Conservation (phyloP, 2,888 invertebrate genomes). For the Drosophila macrospina region DNA sequence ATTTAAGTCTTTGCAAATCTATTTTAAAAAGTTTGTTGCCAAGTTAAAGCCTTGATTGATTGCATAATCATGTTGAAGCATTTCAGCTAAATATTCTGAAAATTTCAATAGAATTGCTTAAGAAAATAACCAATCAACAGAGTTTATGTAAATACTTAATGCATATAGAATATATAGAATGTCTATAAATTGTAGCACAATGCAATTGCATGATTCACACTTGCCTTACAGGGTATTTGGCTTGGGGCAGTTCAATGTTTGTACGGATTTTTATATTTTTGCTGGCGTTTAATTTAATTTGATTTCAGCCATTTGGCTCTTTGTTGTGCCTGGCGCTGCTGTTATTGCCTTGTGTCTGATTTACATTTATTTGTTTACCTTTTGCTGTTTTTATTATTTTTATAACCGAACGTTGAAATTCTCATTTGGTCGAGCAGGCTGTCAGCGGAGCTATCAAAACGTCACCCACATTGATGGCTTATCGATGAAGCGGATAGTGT, state of each 20-base stretch:
- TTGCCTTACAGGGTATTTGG: slow-evolving; percentile 14
- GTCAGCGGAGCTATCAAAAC: slow-evolving; percentile 61
- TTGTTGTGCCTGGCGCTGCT: slow-evolving; percentile 17
- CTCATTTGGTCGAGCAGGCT: slow-evolving; percentile 53
- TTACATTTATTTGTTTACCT: slow-evolving; percentile 72
- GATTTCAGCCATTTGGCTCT: slow-evolving; percentile 31
- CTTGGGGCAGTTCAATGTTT: not conserved
- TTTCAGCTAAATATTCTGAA: not conserved
- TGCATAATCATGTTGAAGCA: not conserved
- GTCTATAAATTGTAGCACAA: too few species aligned
- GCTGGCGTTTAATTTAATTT: slow-evolving; percentile 48
- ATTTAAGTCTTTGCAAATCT: not conserved
- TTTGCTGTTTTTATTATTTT: slow-evolving; percentile 30
- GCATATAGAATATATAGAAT: too few species aligned
- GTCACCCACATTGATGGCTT: slow-evolving; percentile 65
- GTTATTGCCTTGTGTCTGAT: slow-evolving; percentile 36
- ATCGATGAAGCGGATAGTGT: slow-evolving; percentile 53
- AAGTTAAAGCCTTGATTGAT: not conserved
- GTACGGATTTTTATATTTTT: slow-evolving; percentile 19
- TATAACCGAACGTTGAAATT: slow-evolving; percentile 27
- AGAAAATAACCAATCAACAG: too few species aligned
- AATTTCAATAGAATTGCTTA: not conserved
- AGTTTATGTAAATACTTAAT: too few species aligned
- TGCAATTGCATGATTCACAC: not conserved
- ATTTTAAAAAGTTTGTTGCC: not conserved